These are phyloP conservation scores for Ligdia adustata DNA, from an alignment of 2,888 invertebrate species.

Conservation along the genomic window DNA sequence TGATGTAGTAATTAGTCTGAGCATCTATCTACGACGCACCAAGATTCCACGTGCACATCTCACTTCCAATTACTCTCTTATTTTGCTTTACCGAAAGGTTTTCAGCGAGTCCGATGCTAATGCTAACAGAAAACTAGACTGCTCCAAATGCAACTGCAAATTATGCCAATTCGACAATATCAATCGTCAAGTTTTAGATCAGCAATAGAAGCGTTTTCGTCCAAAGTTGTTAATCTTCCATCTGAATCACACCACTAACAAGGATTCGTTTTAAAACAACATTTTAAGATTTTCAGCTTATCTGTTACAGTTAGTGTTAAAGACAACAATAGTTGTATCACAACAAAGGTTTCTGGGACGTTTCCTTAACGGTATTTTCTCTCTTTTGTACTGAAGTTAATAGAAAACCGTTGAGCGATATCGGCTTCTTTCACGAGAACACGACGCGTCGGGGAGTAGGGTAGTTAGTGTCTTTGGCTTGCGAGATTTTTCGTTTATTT, in stretches of 20 bases:
- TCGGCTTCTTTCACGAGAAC: constrained; percentile 55
- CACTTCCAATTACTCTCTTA: constrained; percentile 57
- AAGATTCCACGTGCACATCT: constrained; percentile 49
- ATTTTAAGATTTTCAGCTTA: constrained; percentile 36
- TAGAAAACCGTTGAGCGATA: constrained; percentile 64
- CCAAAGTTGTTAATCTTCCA: constrained; percentile 17
- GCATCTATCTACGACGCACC: constrained; percentile 58
- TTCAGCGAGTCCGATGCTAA: constrained; percentile 17
- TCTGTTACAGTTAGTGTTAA: constrained; percentile 51
- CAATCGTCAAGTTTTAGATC: constrained; percentile 13
- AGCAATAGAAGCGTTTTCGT: constrained; percentile 9
- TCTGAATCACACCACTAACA: constrained; percentile 25
- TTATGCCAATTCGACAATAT: constrained; percentile 18
- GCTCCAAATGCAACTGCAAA: constrained; percentile 13
- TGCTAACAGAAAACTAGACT: constrained; percentile 12
- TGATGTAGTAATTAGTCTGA: constrained; percentile 76
- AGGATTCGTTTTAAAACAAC: constrained; percentile 30
- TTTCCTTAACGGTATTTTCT: constrained; percentile 69
- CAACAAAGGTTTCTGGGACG: constrained; percentile 71
- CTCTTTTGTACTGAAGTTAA: constrained; percentile 65
- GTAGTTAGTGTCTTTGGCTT: constrained; percentile 47
- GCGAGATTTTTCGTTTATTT: constrained; percentile 30
- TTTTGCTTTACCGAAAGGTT: constrained; percentile 51
- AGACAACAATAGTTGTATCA: constrained; percentile 67
- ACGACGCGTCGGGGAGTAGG: constrained; percentile 38